Conservation (phyloP, 2,797 vertebrate genomes). For the Loris lydekkerianus region DNA sequence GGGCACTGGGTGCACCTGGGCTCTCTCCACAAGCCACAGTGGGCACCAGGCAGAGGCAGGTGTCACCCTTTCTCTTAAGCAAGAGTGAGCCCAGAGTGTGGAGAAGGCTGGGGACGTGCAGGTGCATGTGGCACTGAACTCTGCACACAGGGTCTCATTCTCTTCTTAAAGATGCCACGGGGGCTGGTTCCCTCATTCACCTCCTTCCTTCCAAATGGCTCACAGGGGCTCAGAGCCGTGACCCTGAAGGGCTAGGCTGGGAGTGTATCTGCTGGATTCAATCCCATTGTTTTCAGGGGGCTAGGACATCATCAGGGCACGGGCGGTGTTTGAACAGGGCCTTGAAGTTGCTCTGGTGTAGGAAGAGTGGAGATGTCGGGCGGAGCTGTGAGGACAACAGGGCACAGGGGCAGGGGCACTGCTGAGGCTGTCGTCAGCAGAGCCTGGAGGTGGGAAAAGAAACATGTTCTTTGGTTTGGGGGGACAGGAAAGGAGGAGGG, state of each 20-base stretch:
- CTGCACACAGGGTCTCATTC: accelerated
- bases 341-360: no score
- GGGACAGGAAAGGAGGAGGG: background rate
- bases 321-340: background rate
- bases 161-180: accelerated
- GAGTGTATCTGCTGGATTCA: background rate
- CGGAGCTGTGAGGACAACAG: background rate
- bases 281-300: background rate
- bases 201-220: background rate
- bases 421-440: accelerated
- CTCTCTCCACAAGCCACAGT: background rate
- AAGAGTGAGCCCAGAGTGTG: accelerated
- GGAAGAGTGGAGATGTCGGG: background rate
- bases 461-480: accelerated
- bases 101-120: accelerated
- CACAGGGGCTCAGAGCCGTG: background rate
- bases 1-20: background rate
- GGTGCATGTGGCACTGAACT: accelerated
- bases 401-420: no score
- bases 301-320: no score
- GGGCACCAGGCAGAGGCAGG: accelerated
- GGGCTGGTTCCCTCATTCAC: background rate
- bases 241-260: accelerated
- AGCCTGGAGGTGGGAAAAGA: background rate
- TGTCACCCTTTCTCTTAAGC: accelerated